Conservation (phyloP, 1,140 invertebrate genomes). For the Aphis craccivora region DNA sequence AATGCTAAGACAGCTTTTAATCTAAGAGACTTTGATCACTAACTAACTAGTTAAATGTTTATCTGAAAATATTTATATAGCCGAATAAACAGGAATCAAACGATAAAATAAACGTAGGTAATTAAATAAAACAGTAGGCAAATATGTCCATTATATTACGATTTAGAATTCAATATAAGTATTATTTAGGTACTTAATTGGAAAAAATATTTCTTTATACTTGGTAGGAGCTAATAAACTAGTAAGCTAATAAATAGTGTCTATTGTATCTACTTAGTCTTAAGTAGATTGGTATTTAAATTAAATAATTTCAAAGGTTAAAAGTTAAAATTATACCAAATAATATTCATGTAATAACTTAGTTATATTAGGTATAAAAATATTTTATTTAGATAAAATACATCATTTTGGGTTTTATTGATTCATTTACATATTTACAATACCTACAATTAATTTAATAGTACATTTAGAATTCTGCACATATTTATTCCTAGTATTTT, state of each 20-base stretch:
- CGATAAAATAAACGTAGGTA: too few species aligned
- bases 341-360: neutral
- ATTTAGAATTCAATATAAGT: too few species aligned
- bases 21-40: too few species aligned
- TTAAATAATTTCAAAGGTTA: neutral
- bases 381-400: neutral
- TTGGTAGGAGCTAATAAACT: neutral
- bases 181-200: neutral
- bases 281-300: neutral
- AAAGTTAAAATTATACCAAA: neutral
- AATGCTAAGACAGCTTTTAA: too few species aligned
- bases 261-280: neutral
- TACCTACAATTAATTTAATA: neutral
- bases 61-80: too few species aligned
- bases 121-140: too few species aligned
- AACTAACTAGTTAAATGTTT: too few species aligned
- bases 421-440: neutral
- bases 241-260: too few species aligned
- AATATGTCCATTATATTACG: too few species aligned
- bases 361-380: neutral
- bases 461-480: neutral
- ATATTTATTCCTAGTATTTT: neutral
- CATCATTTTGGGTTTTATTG: neutral
- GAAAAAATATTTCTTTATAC: neutral
- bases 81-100: too few species aligned